These are phyloP conservation scores for Peromyscus polionotus DNA, from an alignment of 2,113 vertebrate species.

Conservation along the genomic window DNA sequence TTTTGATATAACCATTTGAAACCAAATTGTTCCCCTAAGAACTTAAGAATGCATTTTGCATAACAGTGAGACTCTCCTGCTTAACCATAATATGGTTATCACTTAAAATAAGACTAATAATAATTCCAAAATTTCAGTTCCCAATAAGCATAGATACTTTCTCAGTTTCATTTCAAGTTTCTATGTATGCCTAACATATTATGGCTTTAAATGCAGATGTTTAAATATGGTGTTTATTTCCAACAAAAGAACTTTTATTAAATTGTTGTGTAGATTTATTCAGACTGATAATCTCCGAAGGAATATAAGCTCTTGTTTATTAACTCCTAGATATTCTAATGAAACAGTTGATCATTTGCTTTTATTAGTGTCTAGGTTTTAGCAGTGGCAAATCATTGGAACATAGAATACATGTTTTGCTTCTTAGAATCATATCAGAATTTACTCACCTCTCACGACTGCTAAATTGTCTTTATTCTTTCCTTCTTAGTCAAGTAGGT, in stretches of 20 bases:
- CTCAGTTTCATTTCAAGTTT: slow-evolving; percentile 36
- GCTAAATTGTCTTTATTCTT: slow-evolving; percentile 56
- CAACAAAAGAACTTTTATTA: slow-evolving; percentile 59
- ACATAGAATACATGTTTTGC: slow-evolving; percentile 49
- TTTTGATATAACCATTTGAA: slow-evolving; percentile 53
- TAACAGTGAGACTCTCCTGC: neutral
- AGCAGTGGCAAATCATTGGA: slow-evolving; percentile 61
- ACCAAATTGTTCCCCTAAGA: slow-evolving; percentile 44
- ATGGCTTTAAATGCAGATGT: slow-evolving; percentile 21
- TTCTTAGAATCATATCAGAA: slow-evolving; percentile 48
- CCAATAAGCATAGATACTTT: slow-evolving; percentile 8
- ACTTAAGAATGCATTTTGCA: slow-evolving; percentile 24
- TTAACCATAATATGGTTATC: slow-evolving; percentile 28
- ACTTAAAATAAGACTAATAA: slow-evolving; percentile 45
- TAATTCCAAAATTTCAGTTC: slow-evolving; percentile 36
- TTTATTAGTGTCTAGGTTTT: slow-evolving; percentile 65
- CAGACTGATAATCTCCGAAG: slow-evolving; percentile 40
- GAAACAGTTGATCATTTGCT: slow-evolving; percentile 63
- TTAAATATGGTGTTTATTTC: slow-evolving; percentile 44
- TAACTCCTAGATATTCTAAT: slow-evolving; percentile 65
- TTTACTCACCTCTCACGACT: slow-evolving; percentile 21
- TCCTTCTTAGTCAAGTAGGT: neutral
- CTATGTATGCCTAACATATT: neutral
- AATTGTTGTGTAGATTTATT: slow-evolving; percentile 65
- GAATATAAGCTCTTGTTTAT: slow-evolving; percentile 63